Percentiles rank a stretch among this genome's conserved stretches.
These are phyloP conservation scores for Scophthalmus maximus DNA, from an alignment of 2,113 vertebrate genomes.

Conservation along the genomic window DNA sequence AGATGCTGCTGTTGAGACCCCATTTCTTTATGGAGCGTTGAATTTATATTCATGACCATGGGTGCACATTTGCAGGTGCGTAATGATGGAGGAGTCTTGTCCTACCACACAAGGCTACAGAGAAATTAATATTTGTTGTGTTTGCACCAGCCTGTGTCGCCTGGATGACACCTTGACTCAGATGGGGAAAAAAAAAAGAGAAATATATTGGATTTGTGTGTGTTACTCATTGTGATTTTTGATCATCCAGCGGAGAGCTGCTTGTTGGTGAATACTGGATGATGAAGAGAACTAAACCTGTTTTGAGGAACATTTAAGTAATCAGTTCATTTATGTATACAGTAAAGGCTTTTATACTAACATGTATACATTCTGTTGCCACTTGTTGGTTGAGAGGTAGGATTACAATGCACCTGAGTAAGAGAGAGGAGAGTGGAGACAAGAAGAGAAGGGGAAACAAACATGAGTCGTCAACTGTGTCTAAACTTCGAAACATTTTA, in stretches of 20 bases:
- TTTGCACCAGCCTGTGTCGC: constrained; percentile 58
- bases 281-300: constrained; percentile 14
- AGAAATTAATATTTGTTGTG: constrained; percentile 56
- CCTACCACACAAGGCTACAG: constrained; percentile 20
- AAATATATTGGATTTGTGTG: constrained; percentile 38
- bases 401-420: neutral
- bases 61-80: constrained; percentile 45
- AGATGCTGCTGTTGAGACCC: constrained; percentile 30
- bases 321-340: neutral
- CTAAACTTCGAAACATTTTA: too few species aligned
- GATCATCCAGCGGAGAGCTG: constrained; percentile 33
- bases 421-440: neutral
- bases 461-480: too few species aligned
- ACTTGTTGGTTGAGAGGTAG: constrained; percentile 1
- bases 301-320: constrained; percentile 1
- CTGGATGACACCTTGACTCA: constrained; percentile 41
- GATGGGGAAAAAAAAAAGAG: neutral
- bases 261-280: constrained; percentile 39
- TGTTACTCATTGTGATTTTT: constrained; percentile 45
- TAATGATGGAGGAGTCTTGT: constrained; percentile 57
- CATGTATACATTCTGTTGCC: neutral
- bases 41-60: constrained; percentile 62
- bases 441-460: too few species aligned
- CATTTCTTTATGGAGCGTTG: constrained; percentile 45
- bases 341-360: neutral